phyloP scores from a whole-genome alignment of 2,113 vertebrate species.

The Pluvianellus socialis region DNA sequence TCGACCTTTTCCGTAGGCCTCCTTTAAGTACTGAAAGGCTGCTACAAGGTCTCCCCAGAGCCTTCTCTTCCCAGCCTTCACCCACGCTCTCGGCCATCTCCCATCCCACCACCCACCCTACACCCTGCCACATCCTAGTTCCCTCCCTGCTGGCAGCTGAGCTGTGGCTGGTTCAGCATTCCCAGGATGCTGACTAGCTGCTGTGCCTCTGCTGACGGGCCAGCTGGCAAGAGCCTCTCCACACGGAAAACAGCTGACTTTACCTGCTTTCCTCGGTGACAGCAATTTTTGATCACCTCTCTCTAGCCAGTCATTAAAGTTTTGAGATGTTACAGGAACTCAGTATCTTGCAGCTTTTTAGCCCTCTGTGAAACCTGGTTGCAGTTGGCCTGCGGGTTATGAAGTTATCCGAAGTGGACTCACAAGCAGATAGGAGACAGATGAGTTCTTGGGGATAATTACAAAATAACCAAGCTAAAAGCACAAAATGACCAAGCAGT shows the following conservation, averaged over 20 bases:
- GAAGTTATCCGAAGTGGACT: neutral
- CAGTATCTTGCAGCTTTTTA: neutral
- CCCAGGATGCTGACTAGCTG: neutral
- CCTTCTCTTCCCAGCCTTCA: neutral
- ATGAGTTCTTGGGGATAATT: neutral
- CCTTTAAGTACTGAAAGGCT: no score
- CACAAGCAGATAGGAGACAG: neutral
- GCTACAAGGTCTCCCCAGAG: no score
- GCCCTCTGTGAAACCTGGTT: neutral
- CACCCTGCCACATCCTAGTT: neutral
- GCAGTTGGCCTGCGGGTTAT: neutral
- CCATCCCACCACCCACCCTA: neutral
- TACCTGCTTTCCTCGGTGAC: neutral
- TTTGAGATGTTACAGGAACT: neutral
- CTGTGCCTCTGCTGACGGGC: neutral
- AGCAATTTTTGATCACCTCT: neutral
- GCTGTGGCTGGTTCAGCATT: neutral
- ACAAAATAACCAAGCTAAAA: neutral
- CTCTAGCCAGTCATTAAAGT: neutral
- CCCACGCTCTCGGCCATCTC: neutral
- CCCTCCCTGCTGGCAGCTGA: neutral
- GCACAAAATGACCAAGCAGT: neutral
- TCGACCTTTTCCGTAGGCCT: no score
- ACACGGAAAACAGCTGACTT: neutral
- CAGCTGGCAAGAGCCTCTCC: neutral